phyloP scores from a whole-genome alignment of 2,797 vertebrate genomes.

The Arrhamphus sclerolepis region DNA sequence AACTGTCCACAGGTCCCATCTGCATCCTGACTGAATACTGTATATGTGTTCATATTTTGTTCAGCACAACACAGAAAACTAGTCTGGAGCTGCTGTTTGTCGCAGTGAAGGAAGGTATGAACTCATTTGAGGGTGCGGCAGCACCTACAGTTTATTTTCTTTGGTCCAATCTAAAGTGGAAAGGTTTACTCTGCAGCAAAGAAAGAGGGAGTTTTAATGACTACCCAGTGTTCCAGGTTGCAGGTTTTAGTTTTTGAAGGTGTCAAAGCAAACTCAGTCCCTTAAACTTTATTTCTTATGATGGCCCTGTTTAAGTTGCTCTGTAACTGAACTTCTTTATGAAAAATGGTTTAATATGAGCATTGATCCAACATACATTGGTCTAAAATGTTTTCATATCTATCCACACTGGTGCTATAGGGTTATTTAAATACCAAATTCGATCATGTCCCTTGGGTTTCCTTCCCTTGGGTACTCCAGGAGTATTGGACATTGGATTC shows the following conservation, averaged over 20 bases:
- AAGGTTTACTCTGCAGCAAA: conserved; percentile 10
- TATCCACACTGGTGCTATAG: no score
- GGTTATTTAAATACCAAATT: no score
- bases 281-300: background rate
- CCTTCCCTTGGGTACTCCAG: no score
- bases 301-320: background rate
- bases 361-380: background rate
- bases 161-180: conserved; percentile 13
- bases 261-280: background rate
- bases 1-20: conserved; percentile 45
- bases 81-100: conserved; percentile 1
- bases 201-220: background rate
- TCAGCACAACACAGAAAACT: background rate
- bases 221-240: background rate
- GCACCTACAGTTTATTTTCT: conserved; percentile 8
- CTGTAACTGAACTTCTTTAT: background rate
- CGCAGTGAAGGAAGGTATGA: conserved; percentile 3
- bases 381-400: no score
- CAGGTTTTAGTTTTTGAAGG: background rate
- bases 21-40: conserved; percentile 36
- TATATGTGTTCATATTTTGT: no score
- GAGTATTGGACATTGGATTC: no score
- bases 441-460: no score
- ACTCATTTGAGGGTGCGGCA: background rate
- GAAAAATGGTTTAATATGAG: background rate